These are phyloP conservation scores for Lomographa bimaculata DNA, from an alignment of 2,888 invertebrate species.

Conservation along the genomic window DNA sequence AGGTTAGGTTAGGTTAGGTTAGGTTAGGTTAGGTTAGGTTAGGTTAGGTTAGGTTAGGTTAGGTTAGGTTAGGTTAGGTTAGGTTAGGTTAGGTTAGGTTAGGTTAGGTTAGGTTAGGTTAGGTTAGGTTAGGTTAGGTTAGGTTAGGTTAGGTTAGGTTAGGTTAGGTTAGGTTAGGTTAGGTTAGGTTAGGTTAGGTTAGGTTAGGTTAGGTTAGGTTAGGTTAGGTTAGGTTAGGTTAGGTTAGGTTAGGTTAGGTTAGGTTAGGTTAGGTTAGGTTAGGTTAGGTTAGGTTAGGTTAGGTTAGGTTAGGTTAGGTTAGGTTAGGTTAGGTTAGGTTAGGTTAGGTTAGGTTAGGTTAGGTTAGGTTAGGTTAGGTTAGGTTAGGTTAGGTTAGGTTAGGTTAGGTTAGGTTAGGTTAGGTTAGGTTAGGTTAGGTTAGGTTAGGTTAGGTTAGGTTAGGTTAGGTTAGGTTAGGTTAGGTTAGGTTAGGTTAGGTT, in stretches of 20 bases:
- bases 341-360: slow-evolving; percentile 31
- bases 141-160: slow-evolving; percentile 28
- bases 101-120: slow-evolving; percentile 25
- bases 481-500: too few relatives aligned
- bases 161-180: slow-evolving; percentile 30
- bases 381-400: slow-evolving; percentile 27
- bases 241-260: slow-evolving; percentile 26
- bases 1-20: too few relatives aligned
- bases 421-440: slow-evolving; percentile 31
- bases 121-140: slow-evolving; percentile 26
- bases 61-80: too few relatives aligned
- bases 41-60: too few relatives aligned
- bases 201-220: slow-evolving; percentile 27
- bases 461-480: too few relatives aligned
- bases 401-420: slow-evolving; percentile 27
- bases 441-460: slow-evolving; percentile 29
- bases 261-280: slow-evolving; percentile 27
- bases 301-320: slow-evolving; percentile 29
- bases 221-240: slow-evolving; percentile 25
- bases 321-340: slow-evolving; percentile 30
- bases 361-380: slow-evolving; percentile 29
- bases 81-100: slow-evolving; percentile 22
- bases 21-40: too few relatives aligned
- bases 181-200: slow-evolving; percentile 28
- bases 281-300: slow-evolving; percentile 29